Base-by-base conservation (phyloP, 2,888 invertebrate species). In the Thumatha senex region DNA sequence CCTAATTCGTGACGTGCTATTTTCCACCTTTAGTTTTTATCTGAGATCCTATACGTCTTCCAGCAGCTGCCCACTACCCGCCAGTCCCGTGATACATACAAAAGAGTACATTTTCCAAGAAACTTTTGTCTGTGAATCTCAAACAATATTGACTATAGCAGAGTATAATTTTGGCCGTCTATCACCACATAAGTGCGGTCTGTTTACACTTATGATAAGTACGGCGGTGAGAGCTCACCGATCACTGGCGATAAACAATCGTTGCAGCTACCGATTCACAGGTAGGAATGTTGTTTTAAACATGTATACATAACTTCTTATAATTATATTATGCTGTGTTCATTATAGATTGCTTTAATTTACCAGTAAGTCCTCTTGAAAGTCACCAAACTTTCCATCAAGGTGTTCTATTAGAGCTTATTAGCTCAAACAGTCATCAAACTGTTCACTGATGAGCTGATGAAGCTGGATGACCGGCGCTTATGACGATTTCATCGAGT, bases 241-340 rank as follows among this genome's bases (percentile, higher is more conserved):
- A 61, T 67, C 63, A 59, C 47, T 40, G 43, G 15, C 45, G 59
- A 58, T 76, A 72, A 76, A 76, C 71, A 74, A 44, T 45, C 45
- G 58, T 50, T 60, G 63, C 64, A 64, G 61, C 70, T 63, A 64
- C 65, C 69, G 67, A 66, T 58, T 68, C 60, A 61, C 63, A 62
- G 58, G 62, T 58, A 61, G 42, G 55, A 59, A 70, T 67, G 38
- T 42, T 31, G 44, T 18, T 35, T 12, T 68, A 70, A 65, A 70
- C 64, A 64, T n/a, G 18, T 40, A 45, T 44, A 49, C 39, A 51
- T 9, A 52, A 51, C 36, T 46, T 12, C 24, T 44, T 24, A 12
- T 44, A n/a, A n/a, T n/a, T n/a, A n/a, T n/a, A n/a, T n/a, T n/a
- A n/a, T n/a, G n/a, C n/a, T n/a, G n/a, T n/a, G n/a, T n/a, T n/a